Percentiles rank a stretch among this genome's conserved stretches.
Evolutionary conservation across 1,140 invertebrate genomes (phyloP).

Genomic region (Drosophila funebris): DNA sequence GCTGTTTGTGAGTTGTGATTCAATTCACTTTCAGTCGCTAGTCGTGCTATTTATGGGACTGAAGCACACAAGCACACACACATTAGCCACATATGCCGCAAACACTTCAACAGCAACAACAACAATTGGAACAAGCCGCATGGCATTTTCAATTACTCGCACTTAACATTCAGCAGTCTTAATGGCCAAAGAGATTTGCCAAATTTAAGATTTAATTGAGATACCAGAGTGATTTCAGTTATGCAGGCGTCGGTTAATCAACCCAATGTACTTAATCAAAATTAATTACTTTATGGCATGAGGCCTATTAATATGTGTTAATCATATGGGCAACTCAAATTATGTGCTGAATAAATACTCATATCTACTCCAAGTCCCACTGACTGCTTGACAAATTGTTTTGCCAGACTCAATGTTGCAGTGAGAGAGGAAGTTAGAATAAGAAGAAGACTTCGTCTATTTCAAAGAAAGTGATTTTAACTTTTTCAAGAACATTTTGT

Average conservation of each 20-base stretch:
- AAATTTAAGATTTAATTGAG: background rate
- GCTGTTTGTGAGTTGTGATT: conserved; percentile 18
- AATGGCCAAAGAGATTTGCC: background rate
- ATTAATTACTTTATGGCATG: conserved; percentile 10
- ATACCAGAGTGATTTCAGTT: background rate
- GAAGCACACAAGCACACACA: background rate
- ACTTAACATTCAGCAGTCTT: background rate
- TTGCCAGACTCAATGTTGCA: background rate
- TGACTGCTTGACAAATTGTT: background rate
- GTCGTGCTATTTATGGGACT: background rate
- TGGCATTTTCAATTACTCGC: conserved; percentile 12
- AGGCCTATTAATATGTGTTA: conserved; percentile 8
- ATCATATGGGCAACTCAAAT: background rate
- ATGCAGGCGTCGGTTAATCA: background rate
- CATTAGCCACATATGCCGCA: background rate
- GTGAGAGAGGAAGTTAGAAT: too few species aligned
- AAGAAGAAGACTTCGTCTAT: too few species aligned
- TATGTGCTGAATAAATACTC: background rate
- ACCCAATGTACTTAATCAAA: conserved; percentile 9
- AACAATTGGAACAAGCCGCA: background rate
- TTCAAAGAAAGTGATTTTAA: too few species aligned
- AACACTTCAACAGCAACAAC: background rate
- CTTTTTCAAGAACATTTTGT: too few species aligned
- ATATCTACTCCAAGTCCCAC: background rate
- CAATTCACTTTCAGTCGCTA: background rate